A percentile compares a stretch with the other conserved stretches of the same genome.
Conservation (phyloP, 2,797 vertebrate genomes). For the Myioborus melanocephalus region DNA sequence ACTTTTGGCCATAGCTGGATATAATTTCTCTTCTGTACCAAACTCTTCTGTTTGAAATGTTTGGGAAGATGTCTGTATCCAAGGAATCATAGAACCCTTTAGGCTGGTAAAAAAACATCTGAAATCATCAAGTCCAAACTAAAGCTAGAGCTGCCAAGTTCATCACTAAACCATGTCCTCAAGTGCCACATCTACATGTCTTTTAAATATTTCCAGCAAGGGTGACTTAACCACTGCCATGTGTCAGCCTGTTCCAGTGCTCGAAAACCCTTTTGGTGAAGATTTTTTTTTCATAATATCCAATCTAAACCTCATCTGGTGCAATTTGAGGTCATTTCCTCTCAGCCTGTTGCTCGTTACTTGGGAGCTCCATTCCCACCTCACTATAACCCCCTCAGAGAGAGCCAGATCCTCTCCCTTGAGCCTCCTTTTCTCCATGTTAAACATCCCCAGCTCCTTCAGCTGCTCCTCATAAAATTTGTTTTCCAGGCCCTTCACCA, state of each 20-base stretch:
- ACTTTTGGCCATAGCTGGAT: neutral
- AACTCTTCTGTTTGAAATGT: neutral
- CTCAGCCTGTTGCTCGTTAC: neutral
- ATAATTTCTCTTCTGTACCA: neutral
- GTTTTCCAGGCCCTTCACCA: neutral
- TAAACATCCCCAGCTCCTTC: neutral
- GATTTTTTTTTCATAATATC: neutral
- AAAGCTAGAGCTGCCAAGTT: neutral
- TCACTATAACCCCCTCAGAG: neutral
- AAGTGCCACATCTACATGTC: neutral
- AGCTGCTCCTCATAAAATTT: neutral
- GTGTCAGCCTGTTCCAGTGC: neutral
- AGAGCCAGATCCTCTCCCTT: neutral
- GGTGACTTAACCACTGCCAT: neutral
- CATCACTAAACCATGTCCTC: neutral
- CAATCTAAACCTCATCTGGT: neutral
- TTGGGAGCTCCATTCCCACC: neutral
- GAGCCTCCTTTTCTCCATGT: neutral
- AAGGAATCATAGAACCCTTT: neutral
- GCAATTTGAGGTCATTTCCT: neutral
- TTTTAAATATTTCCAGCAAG: neutral
- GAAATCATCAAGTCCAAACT: neutral
- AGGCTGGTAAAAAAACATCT: neutral
- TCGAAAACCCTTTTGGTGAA: neutral
- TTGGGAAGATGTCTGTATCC: neutral